Evolutionary conservation across 1,140 invertebrate genomes (phyloP).

Genomic region (Antheraea mylitta): DNA sequence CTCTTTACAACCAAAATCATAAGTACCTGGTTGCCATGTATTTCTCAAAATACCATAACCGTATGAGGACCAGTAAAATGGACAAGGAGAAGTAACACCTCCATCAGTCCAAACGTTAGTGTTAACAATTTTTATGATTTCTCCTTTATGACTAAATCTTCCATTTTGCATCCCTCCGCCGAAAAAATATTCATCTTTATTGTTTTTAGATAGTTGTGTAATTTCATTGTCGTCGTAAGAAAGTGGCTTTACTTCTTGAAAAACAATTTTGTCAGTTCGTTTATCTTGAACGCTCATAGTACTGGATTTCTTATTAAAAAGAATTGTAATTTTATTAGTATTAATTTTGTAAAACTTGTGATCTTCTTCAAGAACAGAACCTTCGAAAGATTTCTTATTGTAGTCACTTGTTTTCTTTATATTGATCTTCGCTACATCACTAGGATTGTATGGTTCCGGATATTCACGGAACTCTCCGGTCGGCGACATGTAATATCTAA

Average conservation of each 20-base stretch:
- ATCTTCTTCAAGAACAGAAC: conserved; percentile 40
- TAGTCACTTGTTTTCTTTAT: conserved; percentile 48
- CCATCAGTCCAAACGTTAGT: conserved; percentile 62
- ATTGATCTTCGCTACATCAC: conserved; percentile 56
- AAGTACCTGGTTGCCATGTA: conserved; percentile 60
- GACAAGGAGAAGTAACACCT: conserved; percentile 62
- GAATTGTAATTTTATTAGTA: conserved; percentile 50
- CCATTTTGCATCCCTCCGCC: conserved; percentile 72
- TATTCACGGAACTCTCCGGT: conserved; percentile 50
- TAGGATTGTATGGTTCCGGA: conserved; percentile 50
- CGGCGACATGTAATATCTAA: conserved; percentile 63
- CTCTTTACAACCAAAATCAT: conserved; percentile 53
- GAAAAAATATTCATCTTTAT: conserved; percentile 57
- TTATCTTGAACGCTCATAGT: conserved; percentile 26
- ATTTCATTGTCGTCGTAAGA: conserved; percentile 36
- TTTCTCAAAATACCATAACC: conserved; percentile 64
- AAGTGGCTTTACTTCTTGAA: conserved; percentile 46
- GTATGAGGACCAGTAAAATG: conserved; percentile 67
- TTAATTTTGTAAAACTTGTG: conserved; percentile 41
- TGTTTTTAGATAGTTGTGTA: conserved; percentile 47
- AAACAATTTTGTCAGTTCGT: conserved; percentile 46
- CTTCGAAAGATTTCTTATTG: conserved; percentile 40
- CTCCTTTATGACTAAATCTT: conserved; percentile 60
- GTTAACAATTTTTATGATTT: conserved; percentile 59
- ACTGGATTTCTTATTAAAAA: conserved; percentile 43